These are phyloP conservation scores for Zaprionus nigranus DNA, from an alignment of 1,140 invertebrate genomes.

Conservation along the genomic window DNA sequence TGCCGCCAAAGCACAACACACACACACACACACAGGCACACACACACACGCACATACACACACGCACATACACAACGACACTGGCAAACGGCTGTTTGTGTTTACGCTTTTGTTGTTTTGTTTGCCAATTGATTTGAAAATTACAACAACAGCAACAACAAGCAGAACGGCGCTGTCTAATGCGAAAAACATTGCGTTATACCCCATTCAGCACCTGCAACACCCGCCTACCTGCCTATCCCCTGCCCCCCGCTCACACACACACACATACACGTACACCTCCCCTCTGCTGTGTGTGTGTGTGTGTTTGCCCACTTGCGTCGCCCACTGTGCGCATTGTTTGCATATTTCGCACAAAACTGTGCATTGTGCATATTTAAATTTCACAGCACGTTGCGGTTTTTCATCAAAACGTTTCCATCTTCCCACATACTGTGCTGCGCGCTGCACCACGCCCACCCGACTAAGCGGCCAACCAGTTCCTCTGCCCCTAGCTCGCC, in stretches of 20 bases:
- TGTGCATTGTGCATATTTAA: slow-evolving; percentile 77
- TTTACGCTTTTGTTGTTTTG: slow-evolving; percentile 81
- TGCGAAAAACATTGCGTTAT: slow-evolving; percentile 64
- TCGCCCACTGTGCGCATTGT: slow-evolving; percentile 59
- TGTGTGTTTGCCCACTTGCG: background rate
- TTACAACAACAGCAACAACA: slow-evolving; percentile 55
- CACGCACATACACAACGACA: slow-evolving; percentile 11
- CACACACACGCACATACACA: slow-evolving; percentile 28
- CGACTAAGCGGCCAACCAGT: background rate
- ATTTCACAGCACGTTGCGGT: slow-evolving; percentile 58
- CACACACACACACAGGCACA: slow-evolving; percentile 20
- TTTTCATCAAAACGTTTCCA: slow-evolving; percentile 24
- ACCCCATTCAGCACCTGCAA: slow-evolving; percentile 10
- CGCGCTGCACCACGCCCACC: slow-evolving; percentile 1
- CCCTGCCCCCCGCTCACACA: background rate
- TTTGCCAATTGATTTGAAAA: slow-evolving; percentile 80
- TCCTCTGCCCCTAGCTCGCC: no score
- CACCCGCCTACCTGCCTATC: background rate
- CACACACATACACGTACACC: background rate
- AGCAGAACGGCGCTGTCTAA: slow-evolving; percentile 47
- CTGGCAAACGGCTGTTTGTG: slow-evolving; percentile 57
- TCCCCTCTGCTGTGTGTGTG: background rate
- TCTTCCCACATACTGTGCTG: background rate
- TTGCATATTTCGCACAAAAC: slow-evolving; percentile 69
- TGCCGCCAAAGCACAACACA: slow-evolving; percentile 73